Base-by-base conservation (phyloP, 2,797 vertebrate genomes). In the Ibycter americanus region DNA sequence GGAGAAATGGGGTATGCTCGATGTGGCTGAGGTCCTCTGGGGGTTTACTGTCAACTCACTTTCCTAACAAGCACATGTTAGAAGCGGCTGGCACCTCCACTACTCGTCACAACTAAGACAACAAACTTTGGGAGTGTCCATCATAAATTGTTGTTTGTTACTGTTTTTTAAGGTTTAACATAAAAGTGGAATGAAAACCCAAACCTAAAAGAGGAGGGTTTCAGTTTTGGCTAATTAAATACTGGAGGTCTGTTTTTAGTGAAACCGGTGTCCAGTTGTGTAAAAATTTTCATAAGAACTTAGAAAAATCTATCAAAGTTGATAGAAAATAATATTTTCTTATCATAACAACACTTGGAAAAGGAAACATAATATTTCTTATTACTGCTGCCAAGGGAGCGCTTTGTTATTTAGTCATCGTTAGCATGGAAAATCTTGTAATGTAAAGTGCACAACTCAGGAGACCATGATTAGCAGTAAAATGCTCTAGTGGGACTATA, bases 401-500 rank as follows among this genome's bases (percentile, higher is more conserved):
- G 0, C 59, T 89, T 84, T 68, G 70, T 70, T 95, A 72, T 55
- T 79, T 74, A 96, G 87, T 44, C 58, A 87, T 49, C 88, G 83
- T 25, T 62, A 67, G 47, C 59, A 68, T 4, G 3, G 9, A 89
- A 67, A 87, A n/a, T 36, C 25, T 62, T 61, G 46, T 19, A 74
- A 91, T 58, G 65, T 59, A 31, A 93, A 92, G 58, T 23, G 25
- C 61, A 56, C 7, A 40, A 56, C 58, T 79, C 34, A 0, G 47
- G 81, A 94, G 88, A 72, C 7, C 13, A 62, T 4, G 34, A 84
- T 32, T 58, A 84, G 73, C 52, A 87, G 74, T 8, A 55, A 79
- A 94, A 83, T 21, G 59, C 31, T 73, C 66, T 27, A 89, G 31
- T 51, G 66, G 47, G 77, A 92, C 59, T 22, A 17, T 5, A 72